A percentile compares a stretch with the other conserved stretches of the same genome.
phyloP scores from a whole-genome alignment of 2,888 invertebrate genomes.

The Polietes domitor region DNA sequence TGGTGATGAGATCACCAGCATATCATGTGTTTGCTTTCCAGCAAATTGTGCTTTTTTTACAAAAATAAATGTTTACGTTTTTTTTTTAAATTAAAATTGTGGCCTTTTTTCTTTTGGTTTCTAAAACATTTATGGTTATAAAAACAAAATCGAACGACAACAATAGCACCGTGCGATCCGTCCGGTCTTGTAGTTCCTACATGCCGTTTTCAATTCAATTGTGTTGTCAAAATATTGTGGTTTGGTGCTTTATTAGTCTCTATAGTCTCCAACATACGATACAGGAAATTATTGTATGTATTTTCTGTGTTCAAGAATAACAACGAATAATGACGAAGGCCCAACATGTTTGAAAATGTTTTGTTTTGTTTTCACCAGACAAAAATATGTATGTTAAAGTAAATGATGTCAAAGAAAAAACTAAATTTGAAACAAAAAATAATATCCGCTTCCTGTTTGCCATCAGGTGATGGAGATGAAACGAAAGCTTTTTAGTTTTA shows the following conservation, averaged over 20 bases:
- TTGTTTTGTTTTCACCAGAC: slow-evolving; percentile 15
- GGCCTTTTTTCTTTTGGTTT: slow-evolving; percentile 49
- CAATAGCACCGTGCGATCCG: slow-evolving; percentile 13
- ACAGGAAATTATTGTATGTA: slow-evolving; percentile 58
- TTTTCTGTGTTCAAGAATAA: not conserved
- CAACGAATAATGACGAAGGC: not conserved
- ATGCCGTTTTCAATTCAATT: slow-evolving; percentile 4
- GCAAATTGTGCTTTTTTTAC: slow-evolving; percentile 29
- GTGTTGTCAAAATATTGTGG: slow-evolving; percentile 47
- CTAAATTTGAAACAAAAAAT: not conserved
- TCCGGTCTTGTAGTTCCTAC: slow-evolving; percentile 2
- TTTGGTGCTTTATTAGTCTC: slow-evolving; percentile 3
- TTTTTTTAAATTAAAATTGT: too few species aligned
- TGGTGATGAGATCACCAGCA: slow-evolving; percentile 43
- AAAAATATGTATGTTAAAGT: slow-evolving; percentile 38
- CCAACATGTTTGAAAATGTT: slow-evolving; percentile 5
- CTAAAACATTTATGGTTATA: slow-evolving; percentile 44
- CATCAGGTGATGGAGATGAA: slow-evolving; percentile 1
- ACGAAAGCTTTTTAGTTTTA: slow-evolving; percentile 1
- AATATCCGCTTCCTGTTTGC: slow-evolving; percentile 51
- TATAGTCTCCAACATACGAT: not conserved
- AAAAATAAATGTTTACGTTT: slow-evolving; percentile 19
- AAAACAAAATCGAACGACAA: slow-evolving; percentile 51
- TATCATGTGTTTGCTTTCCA: not conserved
- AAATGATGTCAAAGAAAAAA: slow-evolving; percentile 19